Conservation (phyloP, 2,888 invertebrate species). For the Pachliopta kotzebuea region DNA sequence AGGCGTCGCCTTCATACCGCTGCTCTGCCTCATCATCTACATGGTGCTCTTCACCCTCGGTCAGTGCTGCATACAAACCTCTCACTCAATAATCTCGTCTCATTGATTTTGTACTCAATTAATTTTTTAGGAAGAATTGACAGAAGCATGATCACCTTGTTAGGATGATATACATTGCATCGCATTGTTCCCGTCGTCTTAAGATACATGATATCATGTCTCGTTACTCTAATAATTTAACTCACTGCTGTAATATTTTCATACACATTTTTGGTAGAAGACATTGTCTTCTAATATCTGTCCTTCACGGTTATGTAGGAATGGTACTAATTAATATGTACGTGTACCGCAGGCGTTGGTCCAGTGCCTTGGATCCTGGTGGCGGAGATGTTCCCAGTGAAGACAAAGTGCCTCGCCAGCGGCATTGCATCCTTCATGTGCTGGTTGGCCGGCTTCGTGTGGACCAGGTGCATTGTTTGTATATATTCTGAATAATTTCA, state of each 20-base stretch:
- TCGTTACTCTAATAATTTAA: too few relatives aligned
- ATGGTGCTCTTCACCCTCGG: slow-evolving; percentile 72
- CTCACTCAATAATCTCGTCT: too few relatives aligned
- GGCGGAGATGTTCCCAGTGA: slow-evolving; percentile 91
- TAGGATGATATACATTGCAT: too few relatives aligned
- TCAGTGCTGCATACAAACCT: slow-evolving; percentile 32
- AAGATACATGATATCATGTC: too few relatives aligned
- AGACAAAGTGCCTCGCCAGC: slow-evolving; percentile 87
- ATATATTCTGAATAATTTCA: too few relatives aligned
- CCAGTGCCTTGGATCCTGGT: slow-evolving; percentile 91
- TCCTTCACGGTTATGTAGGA: not conserved
- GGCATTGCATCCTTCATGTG: slow-evolving; percentile 88
- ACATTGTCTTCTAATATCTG: too few relatives aligned
- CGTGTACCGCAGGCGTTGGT: slow-evolving; percentile 80
- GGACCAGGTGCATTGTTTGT: slow-evolving; percentile 79
- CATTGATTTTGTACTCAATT: too few relatives aligned
- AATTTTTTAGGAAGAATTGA: too few relatives aligned
- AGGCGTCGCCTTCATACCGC: slow-evolving; percentile 60
- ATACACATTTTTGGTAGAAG: too few relatives aligned
- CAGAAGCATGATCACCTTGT: too few relatives aligned
- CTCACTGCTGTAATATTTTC: too few relatives aligned
- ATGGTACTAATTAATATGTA: not conserved
- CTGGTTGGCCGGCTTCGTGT: slow-evolving; percentile 88
- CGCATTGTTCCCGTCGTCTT: too few relatives aligned
- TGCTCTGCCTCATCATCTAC: slow-evolving; percentile 66